A percentile compares a stretch with the other conserved stretches of the same genome.
phyloP scores from a whole-genome alignment of 2,888 invertebrate species.

The Allophyes oxyacanthae region DNA sequence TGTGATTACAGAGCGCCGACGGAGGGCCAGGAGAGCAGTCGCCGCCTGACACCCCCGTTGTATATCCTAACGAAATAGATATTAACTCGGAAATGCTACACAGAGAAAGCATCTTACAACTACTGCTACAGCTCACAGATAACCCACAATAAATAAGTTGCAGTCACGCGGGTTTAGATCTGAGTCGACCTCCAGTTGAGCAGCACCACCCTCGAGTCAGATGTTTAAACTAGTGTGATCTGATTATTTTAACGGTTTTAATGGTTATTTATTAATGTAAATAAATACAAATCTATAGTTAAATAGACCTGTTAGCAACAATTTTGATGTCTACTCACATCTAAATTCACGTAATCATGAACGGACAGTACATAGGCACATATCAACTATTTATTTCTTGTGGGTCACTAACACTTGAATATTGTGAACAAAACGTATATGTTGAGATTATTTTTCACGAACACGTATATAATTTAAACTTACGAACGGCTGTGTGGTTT shows the following conservation, averaged over 20 bases:
- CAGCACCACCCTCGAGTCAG: conserved; percentile 11
- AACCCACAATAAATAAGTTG: conserved; percentile 71
- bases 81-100: conserved; percentile 48
- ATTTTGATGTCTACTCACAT: conserved; percentile 36
- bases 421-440: conserved; percentile 66
- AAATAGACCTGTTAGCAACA: conserved; percentile 16
- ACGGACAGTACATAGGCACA: conserved; percentile 48
- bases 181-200: conserved; percentile 21
- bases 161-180: conserved; percentile 45
- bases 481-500: conserved; percentile 79
- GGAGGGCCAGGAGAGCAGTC: conserved; percentile 65
- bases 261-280: conserved; percentile 46
- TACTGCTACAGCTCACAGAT: conserved; percentile 45
- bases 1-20: conserved; percentile 82
- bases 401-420: conserved; percentile 68
- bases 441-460: conserved; percentile 63
- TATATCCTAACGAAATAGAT: conserved; percentile 74
- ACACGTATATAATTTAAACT: conserved; percentile 42
- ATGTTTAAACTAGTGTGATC: conserved; percentile 25
- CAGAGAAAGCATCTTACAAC: conserved; percentile 55
- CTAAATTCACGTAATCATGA: conserved; percentile 42
- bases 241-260: conserved; percentile 42
- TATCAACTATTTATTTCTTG: conserved; percentile 75
- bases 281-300: conserved; percentile 35
- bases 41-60: conserved; percentile 70